Evolutionary conservation across 2,888 invertebrate species (phyloP).

Genomic region (Stenichneumon culpator): DNA sequence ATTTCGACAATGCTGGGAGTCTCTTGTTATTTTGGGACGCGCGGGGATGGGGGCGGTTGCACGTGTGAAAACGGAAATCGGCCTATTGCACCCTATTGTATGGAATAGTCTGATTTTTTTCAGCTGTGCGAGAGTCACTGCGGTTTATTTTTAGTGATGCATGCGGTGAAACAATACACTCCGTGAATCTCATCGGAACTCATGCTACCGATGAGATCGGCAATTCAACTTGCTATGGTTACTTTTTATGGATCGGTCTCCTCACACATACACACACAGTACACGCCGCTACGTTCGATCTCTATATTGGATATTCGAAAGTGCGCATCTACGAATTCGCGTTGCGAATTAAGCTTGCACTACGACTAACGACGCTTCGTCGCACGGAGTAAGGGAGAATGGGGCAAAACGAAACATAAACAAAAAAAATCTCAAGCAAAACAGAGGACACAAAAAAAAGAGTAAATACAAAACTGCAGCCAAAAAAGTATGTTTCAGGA

Average conservation of each 20-base stretch:
- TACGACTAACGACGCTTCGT: neutral
- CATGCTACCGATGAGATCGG: neutral
- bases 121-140: neutral
- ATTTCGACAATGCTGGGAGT: conserved; percentile 8
- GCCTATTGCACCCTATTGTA: neutral
- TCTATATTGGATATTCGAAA: conserved; percentile 5
- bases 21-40: neutral
- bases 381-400: neutral
- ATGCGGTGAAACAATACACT: neutral
- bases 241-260: neutral
- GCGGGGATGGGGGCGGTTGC: neutral
- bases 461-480: neutral
- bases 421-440: neutral
- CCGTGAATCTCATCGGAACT: neutral
- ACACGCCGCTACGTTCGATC: conserved; percentile 7
- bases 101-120: neutral
- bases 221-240: neutral
- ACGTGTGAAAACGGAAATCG: conserved; percentile 12
- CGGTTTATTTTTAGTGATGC: neutral
- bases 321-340: neutral
- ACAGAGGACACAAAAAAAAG: neutral
- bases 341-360: neutral
- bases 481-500: neutral
- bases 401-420: neutral
- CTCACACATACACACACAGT: neutral